These are phyloP conservation scores for Agrilus cyanescens DNA, from an alignment of 2,888 invertebrate species.

Conservation along the genomic window DNA sequence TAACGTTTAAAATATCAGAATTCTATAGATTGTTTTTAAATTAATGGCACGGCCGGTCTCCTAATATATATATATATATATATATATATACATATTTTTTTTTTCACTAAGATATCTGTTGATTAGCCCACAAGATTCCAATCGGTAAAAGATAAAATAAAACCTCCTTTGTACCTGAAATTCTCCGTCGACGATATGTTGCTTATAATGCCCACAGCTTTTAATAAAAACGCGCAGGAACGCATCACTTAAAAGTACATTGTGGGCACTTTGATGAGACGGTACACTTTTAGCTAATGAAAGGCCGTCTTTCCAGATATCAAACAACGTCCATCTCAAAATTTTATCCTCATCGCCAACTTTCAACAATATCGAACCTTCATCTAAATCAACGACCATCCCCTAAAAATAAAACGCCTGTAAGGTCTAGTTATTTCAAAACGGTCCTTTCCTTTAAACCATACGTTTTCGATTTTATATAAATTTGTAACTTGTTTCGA, in stretches of 20 bases:
- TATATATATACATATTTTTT: too few relatives aligned
- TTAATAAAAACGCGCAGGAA: slow-evolving; percentile 70
- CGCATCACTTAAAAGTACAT: slow-evolving; percentile 66
- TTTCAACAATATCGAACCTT: slow-evolving; percentile 47
- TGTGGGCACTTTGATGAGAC: slow-evolving; percentile 45
- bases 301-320: slow-evolving; percentile 52
- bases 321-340: slow-evolving; percentile 55
- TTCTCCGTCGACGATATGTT: slow-evolving; percentile 39
- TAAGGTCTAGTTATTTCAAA: neutral
- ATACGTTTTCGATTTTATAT: slow-evolving; percentile 44
- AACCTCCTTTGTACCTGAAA: slow-evolving; percentile 29
- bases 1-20: too few relatives aligned
- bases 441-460: slow-evolving; percentile 11
- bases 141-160: slow-evolving; percentile 2
- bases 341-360: slow-evolving; percentile 70
- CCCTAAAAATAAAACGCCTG: slow-evolving; percentile 39
- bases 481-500: slow-evolving; percentile 32
- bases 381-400: slow-evolving; percentile 63
- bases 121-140: neutral
- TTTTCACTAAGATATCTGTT: too few relatives aligned
- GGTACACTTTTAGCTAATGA: slow-evolving; percentile 33
- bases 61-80: too few relatives aligned
- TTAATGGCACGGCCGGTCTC: too few relatives aligned
- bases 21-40: too few relatives aligned
- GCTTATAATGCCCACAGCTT: slow-evolving; percentile 56